Evolutionary conservation across 2,113 vertebrate genomes (phyloP).

Genomic region (Etia nguti): DNA sequence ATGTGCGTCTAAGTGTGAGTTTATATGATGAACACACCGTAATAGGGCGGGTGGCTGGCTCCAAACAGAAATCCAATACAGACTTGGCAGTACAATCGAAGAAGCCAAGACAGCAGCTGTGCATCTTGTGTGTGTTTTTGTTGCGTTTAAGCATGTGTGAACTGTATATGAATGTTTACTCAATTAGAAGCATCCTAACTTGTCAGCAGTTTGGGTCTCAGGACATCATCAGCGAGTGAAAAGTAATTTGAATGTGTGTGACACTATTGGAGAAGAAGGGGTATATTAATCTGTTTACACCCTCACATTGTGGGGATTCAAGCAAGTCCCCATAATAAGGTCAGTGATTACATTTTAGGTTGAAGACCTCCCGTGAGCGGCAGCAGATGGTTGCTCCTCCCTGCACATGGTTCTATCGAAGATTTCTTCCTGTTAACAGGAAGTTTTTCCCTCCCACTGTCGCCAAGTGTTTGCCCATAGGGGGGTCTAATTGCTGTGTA

Average conservation of each 20-base stretch:
- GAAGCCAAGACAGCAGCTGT: not conserved
- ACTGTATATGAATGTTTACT: not conserved
- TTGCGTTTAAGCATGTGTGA: not conserved
- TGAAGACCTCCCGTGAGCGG: not conserved
- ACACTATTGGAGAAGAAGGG: not conserved
- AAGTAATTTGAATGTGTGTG: not conserved
- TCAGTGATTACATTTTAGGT: not conserved
- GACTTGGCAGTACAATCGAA: slow-evolving; percentile 13
- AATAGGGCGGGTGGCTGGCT: not conserved
- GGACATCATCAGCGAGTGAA: not conserved
- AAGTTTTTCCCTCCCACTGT: not conserved
- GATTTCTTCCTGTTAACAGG: not conserved
- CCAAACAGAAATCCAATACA: slow-evolving; percentile 32
- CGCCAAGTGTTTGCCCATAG: fast-evolving
- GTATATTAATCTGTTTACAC: not conserved
- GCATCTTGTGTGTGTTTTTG: not conserved
- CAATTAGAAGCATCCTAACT: not conserved
- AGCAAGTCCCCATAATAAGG: not conserved
- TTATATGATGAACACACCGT: not conserved
- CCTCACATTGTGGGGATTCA: not conserved
- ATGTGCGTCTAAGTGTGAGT: not conserved
- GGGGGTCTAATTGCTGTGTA: not conserved
- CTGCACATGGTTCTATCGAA: not conserved
- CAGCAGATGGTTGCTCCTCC: not conserved
- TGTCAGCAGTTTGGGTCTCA: not conserved